Conservation (phyloP, 2,888 invertebrate species). For the Sphaerophoria taeniata region DNA sequence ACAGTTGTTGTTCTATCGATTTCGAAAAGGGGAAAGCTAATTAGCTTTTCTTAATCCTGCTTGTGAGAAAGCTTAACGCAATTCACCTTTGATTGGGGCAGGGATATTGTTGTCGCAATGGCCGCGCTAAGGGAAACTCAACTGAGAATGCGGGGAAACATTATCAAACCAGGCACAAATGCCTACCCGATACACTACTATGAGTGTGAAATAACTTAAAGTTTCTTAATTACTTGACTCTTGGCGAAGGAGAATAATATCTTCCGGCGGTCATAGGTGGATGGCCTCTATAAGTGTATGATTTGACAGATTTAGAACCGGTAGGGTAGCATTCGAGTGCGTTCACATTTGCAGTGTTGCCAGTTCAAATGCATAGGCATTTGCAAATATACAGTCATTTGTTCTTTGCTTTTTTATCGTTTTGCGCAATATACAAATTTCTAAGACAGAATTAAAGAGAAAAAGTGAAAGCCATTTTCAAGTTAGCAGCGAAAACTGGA, state of each 20-base stretch:
- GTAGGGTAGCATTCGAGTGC: conserved; percentile 16
- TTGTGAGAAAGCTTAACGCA: conserved; percentile 24
- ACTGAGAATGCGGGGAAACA: neutral
- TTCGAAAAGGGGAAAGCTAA: conserved; percentile 49
- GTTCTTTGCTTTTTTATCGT: no score
- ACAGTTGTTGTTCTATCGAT: neutral
- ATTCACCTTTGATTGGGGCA: conserved; percentile 37
- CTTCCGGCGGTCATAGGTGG: conserved; percentile 69
- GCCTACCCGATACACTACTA: neutral
- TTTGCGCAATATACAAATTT: no score
- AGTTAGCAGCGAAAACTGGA: no score
- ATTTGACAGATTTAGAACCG: conserved; percentile 35
- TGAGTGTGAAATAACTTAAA: conserved; percentile 19
- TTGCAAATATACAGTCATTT: no score
- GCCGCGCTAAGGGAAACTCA: neutral
- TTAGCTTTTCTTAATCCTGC: conserved; percentile 31
- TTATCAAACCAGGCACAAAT: neutral
- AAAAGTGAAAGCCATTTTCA: no score
- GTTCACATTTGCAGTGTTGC: conserved; percentile 56
- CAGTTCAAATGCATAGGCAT: neutral
- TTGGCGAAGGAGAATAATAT: conserved; percentile 30
- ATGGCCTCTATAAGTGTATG: conserved; percentile 65
- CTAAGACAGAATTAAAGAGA: no score
- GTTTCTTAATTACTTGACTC: conserved; percentile 1
- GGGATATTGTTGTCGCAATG: neutral